Base-by-base conservation (phyloP, 2,888 invertebrate genomes). In the Campaea margaritaria region DNA sequence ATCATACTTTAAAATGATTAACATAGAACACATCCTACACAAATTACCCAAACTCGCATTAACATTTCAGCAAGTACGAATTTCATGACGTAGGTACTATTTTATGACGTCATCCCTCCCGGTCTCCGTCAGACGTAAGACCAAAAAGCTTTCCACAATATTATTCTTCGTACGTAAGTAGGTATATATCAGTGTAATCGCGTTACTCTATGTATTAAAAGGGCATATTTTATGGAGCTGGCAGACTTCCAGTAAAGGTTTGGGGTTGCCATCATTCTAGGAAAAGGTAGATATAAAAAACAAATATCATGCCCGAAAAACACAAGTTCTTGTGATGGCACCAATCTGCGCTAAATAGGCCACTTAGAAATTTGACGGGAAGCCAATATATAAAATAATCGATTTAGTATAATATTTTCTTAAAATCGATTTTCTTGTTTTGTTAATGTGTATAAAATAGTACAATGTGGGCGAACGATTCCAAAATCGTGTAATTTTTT, bases 191-290 rank as follows among this genome's bases (percentile, higher is more conserved):
- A 80, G 69, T 65, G 67, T 81, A 81, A 83, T 83, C 78, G 76
- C 53, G 80, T 79, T 79, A 79, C 73, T 75, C 69, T 69, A 68
- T 64, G 74, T 78, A 82, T 82, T 82, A 83, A 78, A 78, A 80
- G 75, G 68, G 64, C 70, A 75, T 83, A 76, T 81, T 79, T 83
- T 76, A 76, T 72, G 70, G 44, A 43, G 63, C 69, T 81, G 81
- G 81, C 82, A 58, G 51, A 53, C 43, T 58, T 73, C 80, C 81
- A 83, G 66, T 36, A 34, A 5, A n/a, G 0, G 31, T 15, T n/a
- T 50, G 14, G 55, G 60, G 43, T 43, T 43, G 12, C 13, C 31
- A 34, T 38, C 36, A n/a, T 38, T 39, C 52, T 42, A 34, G 38
- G 31, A 12, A 11, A 21, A 11, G 0, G 16, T 10, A 14, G 44